Evolutionary conservation across 2,113 vertebrate species (phyloP).

Genomic region (Nycticorax nycticorax): DNA sequence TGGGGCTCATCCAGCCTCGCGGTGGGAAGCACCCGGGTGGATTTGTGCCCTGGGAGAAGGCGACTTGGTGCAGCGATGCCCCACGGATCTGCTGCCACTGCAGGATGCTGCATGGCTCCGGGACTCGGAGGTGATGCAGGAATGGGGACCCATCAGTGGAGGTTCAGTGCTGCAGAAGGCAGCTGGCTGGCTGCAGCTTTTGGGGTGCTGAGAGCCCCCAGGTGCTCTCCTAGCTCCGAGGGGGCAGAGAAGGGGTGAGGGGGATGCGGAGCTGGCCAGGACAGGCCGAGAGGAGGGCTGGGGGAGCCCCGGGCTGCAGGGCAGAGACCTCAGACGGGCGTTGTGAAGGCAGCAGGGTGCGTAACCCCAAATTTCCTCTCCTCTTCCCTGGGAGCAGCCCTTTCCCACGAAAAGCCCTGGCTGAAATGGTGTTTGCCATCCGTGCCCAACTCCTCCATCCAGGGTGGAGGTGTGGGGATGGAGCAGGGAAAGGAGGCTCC

Average conservation of each 20-base stretch:
- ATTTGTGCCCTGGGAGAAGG: background rate
- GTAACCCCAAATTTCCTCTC: background rate
- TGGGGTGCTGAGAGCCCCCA: background rate
- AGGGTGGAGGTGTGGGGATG: accelerated
- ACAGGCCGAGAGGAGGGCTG: background rate
- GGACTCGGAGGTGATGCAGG: background rate
- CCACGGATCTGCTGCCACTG: background rate
- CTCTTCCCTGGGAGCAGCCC: background rate
- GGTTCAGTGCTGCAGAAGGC: background rate
- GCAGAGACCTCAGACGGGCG: background rate
- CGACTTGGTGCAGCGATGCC: accelerated
- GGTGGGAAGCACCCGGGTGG: accelerated
- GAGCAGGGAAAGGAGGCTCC: background rate
- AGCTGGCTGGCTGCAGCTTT: background rate
- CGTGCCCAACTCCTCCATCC: accelerated
- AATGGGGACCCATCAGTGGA: background rate
- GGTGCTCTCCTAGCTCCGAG: background rate
- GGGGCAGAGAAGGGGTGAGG: accelerated
- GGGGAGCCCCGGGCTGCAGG: background rate
- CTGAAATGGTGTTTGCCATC: background rate
- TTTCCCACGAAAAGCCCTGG: background rate
- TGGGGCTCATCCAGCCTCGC: background rate
- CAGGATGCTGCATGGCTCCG: accelerated
- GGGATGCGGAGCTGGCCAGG: accelerated
- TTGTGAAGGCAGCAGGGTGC: background rate